Conservation (phyloP, 2,888 invertebrate species). For the Sisyra nigra region DNA sequence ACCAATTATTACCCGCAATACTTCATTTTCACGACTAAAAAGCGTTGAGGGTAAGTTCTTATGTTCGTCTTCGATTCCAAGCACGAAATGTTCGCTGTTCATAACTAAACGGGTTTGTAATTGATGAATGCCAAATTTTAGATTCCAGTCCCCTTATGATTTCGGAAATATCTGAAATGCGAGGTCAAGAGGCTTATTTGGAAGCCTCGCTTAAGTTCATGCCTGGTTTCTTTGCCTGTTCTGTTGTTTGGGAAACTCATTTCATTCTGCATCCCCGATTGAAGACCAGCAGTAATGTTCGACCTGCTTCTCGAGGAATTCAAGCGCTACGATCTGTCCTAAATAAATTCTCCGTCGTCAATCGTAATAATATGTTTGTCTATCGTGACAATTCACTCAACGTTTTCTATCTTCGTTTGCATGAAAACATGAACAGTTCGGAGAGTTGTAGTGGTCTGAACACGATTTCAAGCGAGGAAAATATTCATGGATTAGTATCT, state of each 20-base stretch:
- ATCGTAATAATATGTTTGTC: slow-evolving; percentile 62
- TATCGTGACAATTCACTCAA: slow-evolving; percentile 45
- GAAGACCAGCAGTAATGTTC: slow-evolving; percentile 42
- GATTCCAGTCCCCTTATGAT: slow-evolving; percentile 15
- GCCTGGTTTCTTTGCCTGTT: slow-evolving; percentile 57
- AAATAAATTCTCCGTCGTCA: slow-evolving; percentile 51
- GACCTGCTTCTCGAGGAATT: slow-evolving; percentile 41
- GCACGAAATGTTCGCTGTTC: too few relatives aligned
- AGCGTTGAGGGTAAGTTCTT: slow-evolving; percentile 23
- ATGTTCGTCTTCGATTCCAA: too few relatives aligned
- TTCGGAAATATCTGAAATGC: slow-evolving; percentile 21
- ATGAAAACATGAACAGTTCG: slow-evolving; percentile 25
- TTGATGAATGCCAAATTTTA: too few relatives aligned
- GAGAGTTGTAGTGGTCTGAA: slow-evolving; percentile 19
- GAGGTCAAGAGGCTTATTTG: slow-evolving; percentile 21
- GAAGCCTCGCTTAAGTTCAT: slow-evolving; percentile 31
- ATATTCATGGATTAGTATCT: slow-evolving; percentile 24
- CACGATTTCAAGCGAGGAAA: slow-evolving; percentile 11
- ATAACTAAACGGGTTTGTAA: too few relatives aligned
- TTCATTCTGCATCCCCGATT: slow-evolving; percentile 55
- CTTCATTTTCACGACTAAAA: slow-evolving; percentile 21
- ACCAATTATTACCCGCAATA: slow-evolving; percentile 18
- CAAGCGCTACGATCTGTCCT: slow-evolving; percentile 47
- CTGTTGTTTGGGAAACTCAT: slow-evolving; percentile 52
- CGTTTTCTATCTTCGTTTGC: slow-evolving; percentile 38